Conservation (phyloP, 2,888 invertebrate species). For the Iphiclides podalirius region DNA sequence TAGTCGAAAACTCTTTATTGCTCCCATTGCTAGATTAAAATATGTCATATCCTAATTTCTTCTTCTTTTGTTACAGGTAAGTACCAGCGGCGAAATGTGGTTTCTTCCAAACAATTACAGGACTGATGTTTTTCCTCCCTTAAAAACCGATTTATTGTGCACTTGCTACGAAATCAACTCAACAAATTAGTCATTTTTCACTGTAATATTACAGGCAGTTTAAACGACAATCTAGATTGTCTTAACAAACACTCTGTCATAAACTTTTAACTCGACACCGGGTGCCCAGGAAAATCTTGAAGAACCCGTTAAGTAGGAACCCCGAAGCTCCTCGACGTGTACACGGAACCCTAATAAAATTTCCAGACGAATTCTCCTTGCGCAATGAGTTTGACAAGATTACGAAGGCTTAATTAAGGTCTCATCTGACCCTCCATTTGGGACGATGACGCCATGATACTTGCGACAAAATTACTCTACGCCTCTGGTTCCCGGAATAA, state of each 20-base stretch:
- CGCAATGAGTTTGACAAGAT: slow-evolving; percentile 33
- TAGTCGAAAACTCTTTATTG: background rate
- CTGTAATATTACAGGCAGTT: no score
- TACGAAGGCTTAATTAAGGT: slow-evolving; percentile 71
- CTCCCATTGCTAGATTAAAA: background rate
- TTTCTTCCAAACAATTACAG: background rate
- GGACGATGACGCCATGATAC: slow-evolving; percentile 61
- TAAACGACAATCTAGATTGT: no score
- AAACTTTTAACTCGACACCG: background rate
- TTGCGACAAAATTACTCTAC: slow-evolving; percentile 64
- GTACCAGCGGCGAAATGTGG: slow-evolving; percentile 38
- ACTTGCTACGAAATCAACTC: no score
- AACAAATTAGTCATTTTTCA: no score
- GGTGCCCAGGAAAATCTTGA: background rate
- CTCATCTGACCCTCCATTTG: slow-evolving; percentile 71
- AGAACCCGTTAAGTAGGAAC: slow-evolving; percentile 5
- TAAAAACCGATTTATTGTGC: no score
- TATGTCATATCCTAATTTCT: slow-evolving; percentile 26
- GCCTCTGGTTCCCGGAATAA: slow-evolving; percentile 34
- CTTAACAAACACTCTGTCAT: no score
- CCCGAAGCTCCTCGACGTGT: slow-evolving; percentile 2
- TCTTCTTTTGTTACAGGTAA: slow-evolving; percentile 62
- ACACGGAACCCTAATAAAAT: slow-evolving; percentile 11
- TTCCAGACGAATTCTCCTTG: slow-evolving; percentile 19
- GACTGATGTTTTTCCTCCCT: no score